Conservation (phyloP, 2,888 invertebrate genomes). For the Listrodromus nycthemerus region DNA sequence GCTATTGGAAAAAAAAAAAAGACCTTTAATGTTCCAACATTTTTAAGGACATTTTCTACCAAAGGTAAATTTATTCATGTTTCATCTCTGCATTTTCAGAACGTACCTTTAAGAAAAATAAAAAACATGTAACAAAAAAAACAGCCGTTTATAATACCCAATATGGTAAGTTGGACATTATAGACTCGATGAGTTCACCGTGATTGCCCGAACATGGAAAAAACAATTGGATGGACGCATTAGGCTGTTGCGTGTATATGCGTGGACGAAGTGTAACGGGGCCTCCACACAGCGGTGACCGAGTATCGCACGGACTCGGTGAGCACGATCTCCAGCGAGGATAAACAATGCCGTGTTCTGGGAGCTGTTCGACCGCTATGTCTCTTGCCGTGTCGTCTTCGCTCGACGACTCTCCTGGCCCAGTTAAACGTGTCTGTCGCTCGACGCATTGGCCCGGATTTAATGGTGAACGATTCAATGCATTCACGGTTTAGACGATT, state of each 20-base stretch:
- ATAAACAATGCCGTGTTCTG: constrained; percentile 56
- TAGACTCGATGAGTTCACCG: not conserved
- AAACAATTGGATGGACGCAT: constrained; percentile 1
- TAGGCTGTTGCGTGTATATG: constrained; percentile 18
- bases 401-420: constrained; percentile 51
- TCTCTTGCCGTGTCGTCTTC: constrained; percentile 12
- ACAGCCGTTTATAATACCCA: too few species aligned
- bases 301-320: constrained; percentile 30
- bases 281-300: constrained; percentile 44
- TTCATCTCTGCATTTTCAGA: too few species aligned
- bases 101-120: too few species aligned
- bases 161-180: not conserved
- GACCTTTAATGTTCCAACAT: too few species aligned
- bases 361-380: constrained; percentile 43
- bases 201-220: not conserved
- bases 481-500: constrained; percentile 14
- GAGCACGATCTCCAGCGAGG: constrained; percentile 8
- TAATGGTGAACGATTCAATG: constrained; percentile 49
- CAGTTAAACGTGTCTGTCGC: constrained; percentile 58
- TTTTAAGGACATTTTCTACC: too few species aligned
- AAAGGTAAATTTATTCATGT: too few species aligned
- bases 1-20: constrained; percentile 21
- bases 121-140: too few species aligned
- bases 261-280: constrained; percentile 55
- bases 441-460: constrained; percentile 63